Percentiles rank a stretch among this genome's conserved stretches.
phyloP scores from a whole-genome alignment of 1,140 invertebrate species.

The Trinorchestia longiramus region DNA sequence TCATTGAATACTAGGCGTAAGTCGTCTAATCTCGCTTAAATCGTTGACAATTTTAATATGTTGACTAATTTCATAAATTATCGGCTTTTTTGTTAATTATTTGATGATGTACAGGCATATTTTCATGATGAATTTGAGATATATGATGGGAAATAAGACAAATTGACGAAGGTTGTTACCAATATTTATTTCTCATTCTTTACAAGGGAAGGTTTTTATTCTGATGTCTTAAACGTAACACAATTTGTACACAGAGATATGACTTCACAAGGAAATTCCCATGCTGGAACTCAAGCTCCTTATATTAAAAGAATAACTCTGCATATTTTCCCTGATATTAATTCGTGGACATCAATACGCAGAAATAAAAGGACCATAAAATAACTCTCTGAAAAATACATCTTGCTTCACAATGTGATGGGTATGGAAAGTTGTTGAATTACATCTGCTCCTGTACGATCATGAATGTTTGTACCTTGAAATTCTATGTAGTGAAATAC shows the following conservation, averaged over 20 bases:
- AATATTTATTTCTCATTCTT: constrained; percentile 26
- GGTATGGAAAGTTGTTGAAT: not conserved
- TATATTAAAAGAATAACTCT: not conserved
- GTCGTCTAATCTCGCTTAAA: not conserved
- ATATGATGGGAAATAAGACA: not conserved
- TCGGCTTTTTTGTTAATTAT: not conserved
- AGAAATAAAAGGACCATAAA: not conserved
- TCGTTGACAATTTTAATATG: not conserved
- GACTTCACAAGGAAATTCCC: not conserved
- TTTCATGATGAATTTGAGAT: not conserved
- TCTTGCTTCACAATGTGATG: too few species aligned
- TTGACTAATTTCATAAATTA: not conserved
- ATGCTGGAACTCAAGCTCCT: not conserved
- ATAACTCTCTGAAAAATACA: not conserved
- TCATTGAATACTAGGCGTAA: too few species aligned
- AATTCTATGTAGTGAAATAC: not conserved
- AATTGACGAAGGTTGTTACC: not conserved
- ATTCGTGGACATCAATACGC: not conserved
- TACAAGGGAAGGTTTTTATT: constrained; percentile 8
- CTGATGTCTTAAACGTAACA: not conserved
- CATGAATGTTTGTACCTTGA: not conserved
- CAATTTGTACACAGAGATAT: constrained; percentile 18
- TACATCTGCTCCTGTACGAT: not conserved
- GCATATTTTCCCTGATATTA: not conserved
- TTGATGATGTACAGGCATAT: not conserved